phyloP scores from a whole-genome alignment of 1,140 invertebrate genomes.

The Copidosoma floridanum region DNA sequence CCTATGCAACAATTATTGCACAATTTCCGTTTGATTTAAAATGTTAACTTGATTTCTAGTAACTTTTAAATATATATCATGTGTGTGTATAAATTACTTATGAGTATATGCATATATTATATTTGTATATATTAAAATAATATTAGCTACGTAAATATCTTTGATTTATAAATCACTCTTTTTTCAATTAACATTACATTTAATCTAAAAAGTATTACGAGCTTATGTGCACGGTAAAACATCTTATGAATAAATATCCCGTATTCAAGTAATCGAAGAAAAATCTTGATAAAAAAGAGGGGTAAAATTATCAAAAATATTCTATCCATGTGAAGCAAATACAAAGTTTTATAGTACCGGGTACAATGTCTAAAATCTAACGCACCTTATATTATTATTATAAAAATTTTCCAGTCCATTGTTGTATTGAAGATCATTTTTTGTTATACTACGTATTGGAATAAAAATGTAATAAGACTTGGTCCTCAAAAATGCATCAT shows the following conservation, averaged over 20 bases:
- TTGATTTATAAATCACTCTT: constrained; percentile 4
- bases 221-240: not conserved
- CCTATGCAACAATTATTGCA: constrained; percentile 10
- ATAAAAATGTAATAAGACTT: constrained; percentile 3
- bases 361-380: not conserved
- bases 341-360: not conserved
- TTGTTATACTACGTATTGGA: too few relatives aligned
- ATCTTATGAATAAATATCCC: not conserved
- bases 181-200: not conserved
- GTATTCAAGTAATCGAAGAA: not conserved
- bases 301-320: constrained; percentile 18
- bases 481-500: constrained; percentile 11
- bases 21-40: constrained; percentile 4
- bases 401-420: constrained; percentile 10
- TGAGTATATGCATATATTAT: not conserved
- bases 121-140: not conserved
- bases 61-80: too few relatives aligned
- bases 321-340: not conserved
- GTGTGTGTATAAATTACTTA: too few relatives aligned
- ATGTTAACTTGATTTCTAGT: too few relatives aligned
- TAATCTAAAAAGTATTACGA: not conserved
- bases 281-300: not conserved
- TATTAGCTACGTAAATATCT: not conserved
- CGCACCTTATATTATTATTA: not conserved
- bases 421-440: too few relatives aligned